Evolutionary conservation across 2,888 invertebrate genomes (phyloP).

Genomic region (Agrochola lota): DNA sequence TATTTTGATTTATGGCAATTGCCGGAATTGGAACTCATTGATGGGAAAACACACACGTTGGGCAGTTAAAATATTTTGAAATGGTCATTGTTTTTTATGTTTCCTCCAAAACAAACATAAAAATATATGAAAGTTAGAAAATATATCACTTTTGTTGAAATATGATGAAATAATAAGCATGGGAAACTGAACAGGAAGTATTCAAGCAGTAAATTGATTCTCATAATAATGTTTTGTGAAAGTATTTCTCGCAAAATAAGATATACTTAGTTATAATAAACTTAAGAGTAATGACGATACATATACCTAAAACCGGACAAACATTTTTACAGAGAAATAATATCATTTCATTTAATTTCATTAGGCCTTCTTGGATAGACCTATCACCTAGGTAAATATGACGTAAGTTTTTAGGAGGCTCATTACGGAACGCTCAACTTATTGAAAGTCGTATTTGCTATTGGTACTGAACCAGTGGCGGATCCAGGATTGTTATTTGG

Average conservation of each 20-base stretch:
- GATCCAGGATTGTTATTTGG: too few relatives aligned
- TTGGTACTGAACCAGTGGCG: not conserved
- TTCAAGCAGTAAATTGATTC: not conserved
- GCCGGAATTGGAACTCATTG: slow-evolving; percentile 14
- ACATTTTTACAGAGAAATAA: too few relatives aligned
- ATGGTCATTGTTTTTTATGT: slow-evolving; percentile 48
- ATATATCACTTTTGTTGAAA: slow-evolving; percentile 31
- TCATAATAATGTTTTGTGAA: not conserved
- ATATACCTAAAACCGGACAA: too few relatives aligned
- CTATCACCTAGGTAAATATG: not conserved
- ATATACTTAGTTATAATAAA: not conserved
- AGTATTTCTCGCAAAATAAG: not conserved
- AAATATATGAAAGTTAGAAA: slow-evolving; percentile 19
- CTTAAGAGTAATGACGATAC: not conserved
- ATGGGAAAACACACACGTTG: slow-evolving; percentile 1
- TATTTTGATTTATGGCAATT: slow-evolving; percentile 54
- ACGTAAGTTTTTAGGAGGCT: not conserved
- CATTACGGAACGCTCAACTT: not conserved
- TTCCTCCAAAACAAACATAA: slow-evolving; percentile 35
- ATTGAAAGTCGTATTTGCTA: not conserved
- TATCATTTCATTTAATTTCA: too few relatives aligned
- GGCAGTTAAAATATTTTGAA: slow-evolving; percentile 23
- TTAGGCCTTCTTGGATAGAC: not conserved
- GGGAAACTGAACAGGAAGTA: not conserved
- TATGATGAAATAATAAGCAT: slow-evolving; percentile 8